A percentile compares a stretch with the other conserved stretches of the same genome.
Evolutionary conservation across 2,797 vertebrate genomes (phyloP).

Genomic region (Pogoniulus pusillus): DNA sequence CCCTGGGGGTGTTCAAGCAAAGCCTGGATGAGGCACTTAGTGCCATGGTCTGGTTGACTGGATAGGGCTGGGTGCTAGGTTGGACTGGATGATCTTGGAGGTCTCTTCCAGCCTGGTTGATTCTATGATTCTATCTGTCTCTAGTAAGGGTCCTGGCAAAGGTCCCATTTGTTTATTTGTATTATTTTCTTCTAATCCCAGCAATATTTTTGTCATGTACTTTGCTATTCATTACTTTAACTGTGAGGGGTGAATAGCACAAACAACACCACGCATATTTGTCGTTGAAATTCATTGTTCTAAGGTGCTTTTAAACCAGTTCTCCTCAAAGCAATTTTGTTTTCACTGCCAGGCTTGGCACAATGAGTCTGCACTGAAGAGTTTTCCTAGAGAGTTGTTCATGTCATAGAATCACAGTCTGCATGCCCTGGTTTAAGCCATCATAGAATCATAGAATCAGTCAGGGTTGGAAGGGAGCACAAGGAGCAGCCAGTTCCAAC

Average conservation of each 20-base stretch:
- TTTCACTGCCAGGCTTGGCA: background rate
- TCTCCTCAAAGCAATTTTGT: background rate
- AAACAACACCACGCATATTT: background rate
- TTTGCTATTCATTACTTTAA: background rate
- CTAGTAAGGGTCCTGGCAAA: background rate
- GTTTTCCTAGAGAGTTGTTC: background rate
- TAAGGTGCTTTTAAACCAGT: background rate
- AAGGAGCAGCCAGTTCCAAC: too few species aligned
- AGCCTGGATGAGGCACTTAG: too few species aligned
- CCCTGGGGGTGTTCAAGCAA: too few species aligned
- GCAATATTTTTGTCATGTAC: background rate
- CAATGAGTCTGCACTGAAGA: background rate
- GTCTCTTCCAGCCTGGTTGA: too few species aligned
- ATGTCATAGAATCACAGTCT: too few species aligned
- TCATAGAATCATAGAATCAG: too few species aligned
- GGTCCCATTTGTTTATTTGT: slow-evolving; percentile 14
- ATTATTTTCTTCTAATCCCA: background rate
- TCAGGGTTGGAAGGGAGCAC: too few species aligned
- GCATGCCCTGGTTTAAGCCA: too few species aligned
- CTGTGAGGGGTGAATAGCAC: background rate
- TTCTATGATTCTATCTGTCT: too few species aligned
- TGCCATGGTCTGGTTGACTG: too few species aligned
- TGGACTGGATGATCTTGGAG: too few species aligned
- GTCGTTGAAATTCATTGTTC: background rate
- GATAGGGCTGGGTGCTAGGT: too few species aligned